Base-by-base conservation (phyloP, 2,797 vertebrate species). In the Cyprinella venusta region DNA sequence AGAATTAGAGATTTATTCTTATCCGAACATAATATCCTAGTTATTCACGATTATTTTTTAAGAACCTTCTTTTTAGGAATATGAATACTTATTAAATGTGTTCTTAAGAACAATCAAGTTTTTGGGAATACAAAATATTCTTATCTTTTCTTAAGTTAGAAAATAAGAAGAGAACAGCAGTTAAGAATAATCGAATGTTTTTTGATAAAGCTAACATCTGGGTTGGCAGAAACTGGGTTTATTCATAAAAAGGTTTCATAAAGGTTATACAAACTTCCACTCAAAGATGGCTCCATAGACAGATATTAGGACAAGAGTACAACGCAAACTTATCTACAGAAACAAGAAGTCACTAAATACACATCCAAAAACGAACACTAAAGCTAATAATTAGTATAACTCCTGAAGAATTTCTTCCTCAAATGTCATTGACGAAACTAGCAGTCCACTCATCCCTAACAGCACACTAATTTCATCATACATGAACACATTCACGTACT, bases 381-480 rank as follows among this genome's bases (percentile, higher is more conserved):
- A 63, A 52, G 13, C 69, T 63, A 8, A 0, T 45, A 45, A 61
- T 45, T 56, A 72, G 26, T 30, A 48, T 64, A 59, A 52, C 30
- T 45, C 59, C 21, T 40, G 42, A 50, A 16, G 33, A 40, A 52
- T 74, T 7, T 36, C 2, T 10, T 10, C 5, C 10, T 26, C 0
- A 6, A 68, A 76, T 76, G 12, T 56, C 81, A 81, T n/a, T 38
- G 59, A 30, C 48, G 36, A 74, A 71, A 50, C 69, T 64, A 74
- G 42, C 21, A n/a, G 26, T 72, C 70, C 59, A 65, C 70, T 81
- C 45, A 40, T 72, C 42, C 56, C 33, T 81, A 74, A 52, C 70
- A 74, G 80, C 33, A 64, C 65, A 72, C 70, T 75, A 81, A 65
- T 74, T 63, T 52, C 70, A 81, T 65, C 59, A 81, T 38, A 74